Evolutionary conservation across 2,113 vertebrate species (phyloP), one percentile per base, ranked within the genome.

Genomic region (Thamnaconus septentrionalis): DNA sequence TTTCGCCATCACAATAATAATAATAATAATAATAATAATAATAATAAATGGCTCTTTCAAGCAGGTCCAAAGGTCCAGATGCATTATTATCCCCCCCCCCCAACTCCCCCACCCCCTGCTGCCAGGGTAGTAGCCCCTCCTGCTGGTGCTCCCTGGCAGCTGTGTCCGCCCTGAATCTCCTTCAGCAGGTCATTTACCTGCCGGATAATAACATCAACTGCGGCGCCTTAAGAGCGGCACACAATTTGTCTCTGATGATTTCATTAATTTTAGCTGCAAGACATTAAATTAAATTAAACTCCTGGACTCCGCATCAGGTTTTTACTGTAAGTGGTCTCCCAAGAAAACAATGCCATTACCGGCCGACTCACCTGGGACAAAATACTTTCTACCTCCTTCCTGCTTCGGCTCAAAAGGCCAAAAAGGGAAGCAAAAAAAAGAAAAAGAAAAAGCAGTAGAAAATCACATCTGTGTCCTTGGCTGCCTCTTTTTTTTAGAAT

Each of bases 201-300:
- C 71, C 9, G 5, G 64, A 80, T 72, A 80, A 83, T 78, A 78
- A 60, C 66, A 73, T 79, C 64, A 79, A 58, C 66, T 18, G 40
- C 45, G 57, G 44, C 53, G 49, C 52, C 69, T 6, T 70, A 79
- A 75, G 75, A 73, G 53, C 73, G 73, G 80, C 80, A 80, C 76
- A 66, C 54, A 75, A 64, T 82, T 80, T 81, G 77, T 76, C 87
- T 81, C 87, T 73, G 73, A 79, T 78, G 83, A 81, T 81, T 84
- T 80, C 73, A 71, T 85, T 79, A 71, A 81, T 87, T 85, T 46
- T 84, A 55, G 75, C 68, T 50, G 63, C 61, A 64, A 45, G 70
- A 78, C 72, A 83, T 84, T 80, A 87, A 83, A 88, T 60, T 69
- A 64, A 78, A 82, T 84, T 71, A 85, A 74, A 73, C 81, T 81